These are phyloP conservation scores for Syritta pipiens DNA, from an alignment of 2,888 invertebrate genomes.

Conservation along the genomic window DNA sequence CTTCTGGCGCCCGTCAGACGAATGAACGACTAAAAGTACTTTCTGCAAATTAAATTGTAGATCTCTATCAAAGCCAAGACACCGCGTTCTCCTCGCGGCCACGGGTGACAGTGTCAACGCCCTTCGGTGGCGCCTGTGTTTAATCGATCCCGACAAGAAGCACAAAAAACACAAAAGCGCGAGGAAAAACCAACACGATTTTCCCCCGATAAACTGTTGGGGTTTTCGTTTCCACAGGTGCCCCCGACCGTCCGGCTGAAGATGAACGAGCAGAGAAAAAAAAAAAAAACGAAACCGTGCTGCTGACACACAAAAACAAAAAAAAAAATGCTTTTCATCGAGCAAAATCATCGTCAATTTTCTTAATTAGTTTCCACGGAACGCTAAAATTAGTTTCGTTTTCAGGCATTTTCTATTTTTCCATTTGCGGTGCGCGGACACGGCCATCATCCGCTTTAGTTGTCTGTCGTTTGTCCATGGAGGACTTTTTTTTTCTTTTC, in stretches of 20 bases:
- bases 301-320: slow-evolving; percentile 18
- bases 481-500: not conserved
- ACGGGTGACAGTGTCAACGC: slow-evolving; percentile 54
- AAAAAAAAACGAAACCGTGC: not conserved
- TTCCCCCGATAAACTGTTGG: slow-evolving; percentile 45
- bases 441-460: not conserved
- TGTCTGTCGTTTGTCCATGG: too few species aligned
- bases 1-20: too few species aligned
- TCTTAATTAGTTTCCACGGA: slow-evolving; percentile 58
- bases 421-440: not conserved
- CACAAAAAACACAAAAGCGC: not conserved
- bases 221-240: not conserved
- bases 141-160: slow-evolving; percentile 33
- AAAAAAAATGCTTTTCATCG: slow-evolving; percentile 36
- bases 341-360: slow-evolving; percentile 47
- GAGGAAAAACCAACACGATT: slow-evolving; percentile 54
- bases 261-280: not conserved
- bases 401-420: slow-evolving; percentile 24
- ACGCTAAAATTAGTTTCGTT: slow-evolving; percentile 60
- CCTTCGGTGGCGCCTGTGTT: slow-evolving; percentile 42
- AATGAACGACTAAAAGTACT: too few species aligned
- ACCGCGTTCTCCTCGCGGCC: not conserved
- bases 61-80: slow-evolving; percentile 23
- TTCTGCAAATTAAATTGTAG: slow-evolving; percentile 58
- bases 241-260: not conserved